Evolutionary conservation across 2,797 vertebrate species (phyloP).

Genomic region (Streptopelia turtur): DNA sequence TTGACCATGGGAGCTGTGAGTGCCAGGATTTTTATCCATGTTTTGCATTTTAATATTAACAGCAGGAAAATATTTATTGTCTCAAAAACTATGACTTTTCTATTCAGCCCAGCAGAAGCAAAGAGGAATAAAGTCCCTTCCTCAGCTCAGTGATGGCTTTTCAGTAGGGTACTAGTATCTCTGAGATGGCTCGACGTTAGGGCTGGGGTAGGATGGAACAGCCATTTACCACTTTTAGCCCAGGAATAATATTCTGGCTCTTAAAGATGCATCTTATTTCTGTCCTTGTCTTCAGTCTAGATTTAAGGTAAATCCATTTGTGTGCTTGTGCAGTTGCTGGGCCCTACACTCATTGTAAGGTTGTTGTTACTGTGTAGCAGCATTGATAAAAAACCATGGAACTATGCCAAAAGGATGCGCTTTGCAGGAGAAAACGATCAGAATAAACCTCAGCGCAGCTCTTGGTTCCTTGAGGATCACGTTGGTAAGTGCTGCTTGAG

Average conservation of each 20-base stretch:
- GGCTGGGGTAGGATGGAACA: background rate
- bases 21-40: background rate
- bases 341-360: background rate
- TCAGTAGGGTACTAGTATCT: background rate
- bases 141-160: background rate
- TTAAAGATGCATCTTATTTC: background rate
- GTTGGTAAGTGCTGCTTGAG: rapidly evolving
- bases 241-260: background rate
- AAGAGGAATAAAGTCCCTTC: background rate
- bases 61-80: background rate
- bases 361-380: background rate
- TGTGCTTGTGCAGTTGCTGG: background rate
- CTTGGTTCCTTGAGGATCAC: background rate
- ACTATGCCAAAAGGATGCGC: background rate
- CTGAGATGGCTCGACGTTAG: background rate
- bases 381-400: background rate
- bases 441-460: background rate
- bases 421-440: background rate
- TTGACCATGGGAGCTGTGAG: background rate
- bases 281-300: background rate
- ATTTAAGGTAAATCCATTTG: background rate
- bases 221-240: background rate
- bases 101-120: background rate
- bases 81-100: background rate
- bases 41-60: background rate